A percentile compares a stretch with the other conserved stretches of the same genome.
These are phyloP conservation scores for Neolamprologus falcicula DNA, from an alignment of 2,113 vertebrate species.

Conservation along the genomic window DNA sequence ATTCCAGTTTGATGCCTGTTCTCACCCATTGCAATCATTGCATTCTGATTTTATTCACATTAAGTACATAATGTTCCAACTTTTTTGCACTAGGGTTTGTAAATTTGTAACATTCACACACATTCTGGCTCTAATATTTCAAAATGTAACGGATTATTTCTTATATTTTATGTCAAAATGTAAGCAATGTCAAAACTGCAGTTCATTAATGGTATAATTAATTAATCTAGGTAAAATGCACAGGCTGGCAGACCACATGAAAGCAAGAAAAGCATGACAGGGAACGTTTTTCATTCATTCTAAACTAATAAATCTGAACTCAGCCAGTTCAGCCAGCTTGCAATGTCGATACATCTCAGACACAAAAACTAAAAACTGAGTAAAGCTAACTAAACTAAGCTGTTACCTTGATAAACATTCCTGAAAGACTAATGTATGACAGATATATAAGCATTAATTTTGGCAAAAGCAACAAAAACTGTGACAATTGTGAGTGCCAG, in stretches of 20 bases:
- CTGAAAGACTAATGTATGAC: fast-evolving
- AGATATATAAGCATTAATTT: fast-evolving
- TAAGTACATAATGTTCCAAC: neutral
- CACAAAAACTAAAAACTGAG: neutral
- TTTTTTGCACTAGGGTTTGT: neutral
- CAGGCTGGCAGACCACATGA: neutral
- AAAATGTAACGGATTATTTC: neutral
- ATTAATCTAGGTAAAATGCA: neutral
- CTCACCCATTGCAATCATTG: neutral
- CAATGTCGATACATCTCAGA: fast-evolving
- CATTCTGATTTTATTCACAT: neutral
- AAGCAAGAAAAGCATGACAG: neutral
- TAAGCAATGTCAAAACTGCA: neutral
- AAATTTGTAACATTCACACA: neutral
- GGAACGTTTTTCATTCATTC: neutral
- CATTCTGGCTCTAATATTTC: neutral
- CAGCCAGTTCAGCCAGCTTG: fast-evolving
- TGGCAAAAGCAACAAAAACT: neutral
- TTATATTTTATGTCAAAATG: neutral
- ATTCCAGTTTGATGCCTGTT: neutral
- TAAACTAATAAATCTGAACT: neutral
- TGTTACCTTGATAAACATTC: neutral
- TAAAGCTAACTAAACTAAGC: neutral
- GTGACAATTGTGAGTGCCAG: neutral
- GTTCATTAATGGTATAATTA: neutral